Percentiles rank a stretch among this genome's conserved stretches.
Conservation (phyloP, 2,113 vertebrate genomes). For the Tachysurus fulvidraco region DNA sequence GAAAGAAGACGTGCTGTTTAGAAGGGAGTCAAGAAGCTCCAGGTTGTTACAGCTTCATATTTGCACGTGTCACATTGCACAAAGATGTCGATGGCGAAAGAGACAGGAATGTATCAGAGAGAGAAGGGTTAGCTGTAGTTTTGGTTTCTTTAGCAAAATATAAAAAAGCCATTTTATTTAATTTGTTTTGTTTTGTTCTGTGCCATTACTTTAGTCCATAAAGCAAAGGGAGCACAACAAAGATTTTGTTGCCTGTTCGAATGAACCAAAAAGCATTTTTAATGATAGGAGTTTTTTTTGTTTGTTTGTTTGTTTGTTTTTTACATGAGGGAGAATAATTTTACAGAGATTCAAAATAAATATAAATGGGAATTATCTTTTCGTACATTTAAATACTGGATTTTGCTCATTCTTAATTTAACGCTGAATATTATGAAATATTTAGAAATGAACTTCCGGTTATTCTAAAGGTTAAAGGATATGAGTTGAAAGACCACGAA, state of each 20-base stretch:
- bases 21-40: not conserved
- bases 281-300: not conserved
- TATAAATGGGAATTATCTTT: not conserved
- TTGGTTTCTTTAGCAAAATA: not conserved
- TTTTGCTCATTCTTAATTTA: not conserved
- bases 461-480: not conserved
- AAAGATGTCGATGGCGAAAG: not conserved
- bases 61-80: not conserved
- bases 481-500: not conserved
- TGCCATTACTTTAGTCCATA: not conserved
- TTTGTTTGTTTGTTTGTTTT: not conserved
- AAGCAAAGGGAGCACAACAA: not conserved
- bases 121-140: not conserved
- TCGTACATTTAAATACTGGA: not conserved
- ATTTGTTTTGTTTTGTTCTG: too few relatives aligned
- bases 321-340: not conserved
- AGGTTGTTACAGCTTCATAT: not conserved
- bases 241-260: not conserved
- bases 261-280: not conserved
- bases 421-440: not conserved
- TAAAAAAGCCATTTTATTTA: too few relatives aligned
- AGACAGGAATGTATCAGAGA: not conserved
- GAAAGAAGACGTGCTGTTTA: not conserved
- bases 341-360: not conserved
- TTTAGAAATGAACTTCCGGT: not conserved